These are phyloP conservation scores for Stegostoma tigrinum DNA, from an alignment of 2,113 vertebrate species.

Conservation along the genomic window DNA sequence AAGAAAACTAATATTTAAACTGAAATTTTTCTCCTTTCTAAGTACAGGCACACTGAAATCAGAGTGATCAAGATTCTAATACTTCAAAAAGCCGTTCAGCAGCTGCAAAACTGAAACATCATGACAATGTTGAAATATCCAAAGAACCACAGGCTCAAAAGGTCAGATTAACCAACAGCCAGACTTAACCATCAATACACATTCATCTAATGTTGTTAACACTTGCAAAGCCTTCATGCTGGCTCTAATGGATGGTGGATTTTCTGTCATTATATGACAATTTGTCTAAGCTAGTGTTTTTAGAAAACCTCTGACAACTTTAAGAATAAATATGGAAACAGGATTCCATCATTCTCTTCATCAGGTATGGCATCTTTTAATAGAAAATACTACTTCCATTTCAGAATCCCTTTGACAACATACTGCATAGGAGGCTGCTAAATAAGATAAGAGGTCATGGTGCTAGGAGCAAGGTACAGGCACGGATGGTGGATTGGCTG, in stretches of 20 bases:
- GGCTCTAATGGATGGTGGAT: not conserved
- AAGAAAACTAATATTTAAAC: not conserved
- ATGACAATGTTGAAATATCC: not conserved
- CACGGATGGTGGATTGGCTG: no score
- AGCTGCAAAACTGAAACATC: not conserved
- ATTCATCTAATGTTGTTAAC: not conserved
- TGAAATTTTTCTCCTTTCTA: not conserved
- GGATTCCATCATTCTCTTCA: not conserved
- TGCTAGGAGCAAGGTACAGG: no score
- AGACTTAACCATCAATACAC: no score
- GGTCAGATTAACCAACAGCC: not conserved
- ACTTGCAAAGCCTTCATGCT: not conserved
- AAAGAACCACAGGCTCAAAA: not conserved
- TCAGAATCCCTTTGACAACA: no score
- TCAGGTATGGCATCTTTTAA: not conserved
- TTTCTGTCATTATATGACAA: not conserved
- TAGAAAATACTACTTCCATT: not conserved
- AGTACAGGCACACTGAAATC: not conserved
- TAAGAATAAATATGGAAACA: not conserved
- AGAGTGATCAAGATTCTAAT: not conserved
- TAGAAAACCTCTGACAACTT: not conserved
- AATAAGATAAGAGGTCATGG: no score
- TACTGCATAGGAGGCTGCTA: no score
- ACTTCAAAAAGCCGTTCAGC: not conserved
- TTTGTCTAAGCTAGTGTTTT: not conserved